phyloP scores from a whole-genome alignment of 2,113 vertebrate species.

The Plecotus auritus region DNA sequence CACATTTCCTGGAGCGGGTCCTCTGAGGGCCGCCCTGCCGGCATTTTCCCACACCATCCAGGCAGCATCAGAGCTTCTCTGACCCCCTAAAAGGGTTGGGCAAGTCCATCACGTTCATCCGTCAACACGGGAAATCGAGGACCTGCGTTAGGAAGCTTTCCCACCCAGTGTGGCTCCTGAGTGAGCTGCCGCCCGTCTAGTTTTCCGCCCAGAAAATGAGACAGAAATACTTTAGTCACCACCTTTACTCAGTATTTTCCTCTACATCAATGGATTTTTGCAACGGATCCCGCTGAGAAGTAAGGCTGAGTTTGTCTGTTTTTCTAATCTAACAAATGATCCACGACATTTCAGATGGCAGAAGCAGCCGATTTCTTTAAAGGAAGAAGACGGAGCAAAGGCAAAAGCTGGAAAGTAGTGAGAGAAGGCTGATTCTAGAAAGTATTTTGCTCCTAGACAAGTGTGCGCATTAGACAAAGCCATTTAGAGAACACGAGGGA shows the following conservation, averaged over 20 bases:
- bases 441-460: constrained; percentile 37
- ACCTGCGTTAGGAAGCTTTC: neutral
- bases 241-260: constrained; percentile 27
- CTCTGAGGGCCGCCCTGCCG: neutral
- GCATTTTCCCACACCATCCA: neutral
- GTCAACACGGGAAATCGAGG: neutral
- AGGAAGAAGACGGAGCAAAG: constrained; percentile 26
- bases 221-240: constrained; percentile 20
- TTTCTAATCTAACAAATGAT: constrained; percentile 68
- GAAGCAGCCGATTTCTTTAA: neutral
- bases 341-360: constrained; percentile 47
- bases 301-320: constrained; percentile 58
- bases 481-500: neutral
- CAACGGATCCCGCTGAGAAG: constrained; percentile 66
- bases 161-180: neutral
- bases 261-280: constrained; percentile 50
- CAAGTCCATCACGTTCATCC: neutral
- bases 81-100: neutral
- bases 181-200: constrained; percentile 32
- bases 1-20: neutral
- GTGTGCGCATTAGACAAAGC: neutral
- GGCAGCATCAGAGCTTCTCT: neutral
- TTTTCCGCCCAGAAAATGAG: constrained; percentile 47
- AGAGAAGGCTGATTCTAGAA: neutral
- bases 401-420: constrained; percentile 17